phyloP scores from a whole-genome alignment of 2,113 vertebrate genomes.

The Pteronura brasiliensis region DNA sequence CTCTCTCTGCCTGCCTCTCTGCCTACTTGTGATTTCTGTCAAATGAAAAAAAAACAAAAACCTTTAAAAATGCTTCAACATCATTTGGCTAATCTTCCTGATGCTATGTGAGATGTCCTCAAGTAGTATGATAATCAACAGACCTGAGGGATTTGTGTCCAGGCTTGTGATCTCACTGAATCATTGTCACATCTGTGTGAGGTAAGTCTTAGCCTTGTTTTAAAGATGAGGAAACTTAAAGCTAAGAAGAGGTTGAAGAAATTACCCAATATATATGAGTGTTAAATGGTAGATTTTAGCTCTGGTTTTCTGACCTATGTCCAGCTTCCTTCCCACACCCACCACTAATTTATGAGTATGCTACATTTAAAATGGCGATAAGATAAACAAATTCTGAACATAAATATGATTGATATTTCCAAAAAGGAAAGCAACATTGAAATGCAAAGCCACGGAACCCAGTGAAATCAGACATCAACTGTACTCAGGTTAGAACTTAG shows the following conservation, averaged over 20 bases:
- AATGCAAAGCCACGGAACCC: neutral
- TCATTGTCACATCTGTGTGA: neutral
- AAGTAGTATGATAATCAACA: neutral
- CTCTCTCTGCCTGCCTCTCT: too few relatives aligned
- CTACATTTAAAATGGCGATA: neutral
- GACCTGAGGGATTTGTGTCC: neutral
- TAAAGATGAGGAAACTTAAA: neutral
- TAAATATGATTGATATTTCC: neutral
- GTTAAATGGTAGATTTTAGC: neutral
- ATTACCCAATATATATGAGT: neutral
- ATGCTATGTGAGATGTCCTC: neutral
- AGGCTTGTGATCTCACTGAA: neutral
- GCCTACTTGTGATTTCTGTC: too few relatives aligned
- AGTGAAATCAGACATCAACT: neutral
- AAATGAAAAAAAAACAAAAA: too few relatives aligned
- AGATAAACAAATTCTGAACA: neutral
- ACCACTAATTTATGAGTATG: neutral
- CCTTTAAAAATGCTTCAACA: neutral
- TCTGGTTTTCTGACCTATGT: neutral
- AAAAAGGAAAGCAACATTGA: neutral
- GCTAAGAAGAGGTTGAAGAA: neutral
- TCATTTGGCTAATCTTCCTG: neutral
- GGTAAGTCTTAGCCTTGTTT: neutral
- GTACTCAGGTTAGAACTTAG: neutral
- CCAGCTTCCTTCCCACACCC: neutral